Base-by-base conservation (phyloP, 2,888 invertebrate genomes). In the Eudemis profundana region DNA sequence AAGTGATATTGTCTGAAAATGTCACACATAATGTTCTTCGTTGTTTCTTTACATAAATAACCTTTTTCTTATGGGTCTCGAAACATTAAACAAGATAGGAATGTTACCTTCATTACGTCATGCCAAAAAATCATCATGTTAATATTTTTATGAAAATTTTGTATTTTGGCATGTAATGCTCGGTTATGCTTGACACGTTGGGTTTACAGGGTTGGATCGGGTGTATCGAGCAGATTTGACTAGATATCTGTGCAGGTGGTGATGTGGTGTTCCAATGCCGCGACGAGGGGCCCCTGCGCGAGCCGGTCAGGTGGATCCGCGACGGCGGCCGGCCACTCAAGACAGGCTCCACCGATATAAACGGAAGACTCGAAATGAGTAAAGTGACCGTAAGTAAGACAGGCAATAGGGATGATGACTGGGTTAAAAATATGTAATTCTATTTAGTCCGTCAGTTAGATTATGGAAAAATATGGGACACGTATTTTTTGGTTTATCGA, bases 251-350 rank as follows among this genome's bases (percentile, higher is more conserved):
- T 76, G 1, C 82, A 97, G 98, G 97, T 85, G 95, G 96, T 44
- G 98, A 98, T 86, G 98, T 98, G 40, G 97, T 98, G 36, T 97
- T 98, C 93, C 96, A 96, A 87, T 98, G 98, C 81, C 95, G 98
- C 71, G 98, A 98, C 78, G 97, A 97, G 86, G 97, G 98, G n/a
- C 94, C 94, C 0, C 82, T 94, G 0, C 93, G 97, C 61, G 96
- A 96, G 2, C 93, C 93, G 56, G 97, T 98, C 4, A 93, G 93
- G 36, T 97, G 97, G 96, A 81, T 94, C 0, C 93, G 96, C 59
- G 95, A 95, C 49, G 95, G 95, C 57, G 95, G 95, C 29, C 88
- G 93, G 61, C 94, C 95, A 0, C 83, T 98, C 56, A 98, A 97
- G 29, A 90, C 94, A 0, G 96, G 96, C n/a, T 95, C 95, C n/a